Conservation (phyloP, 2,113 vertebrate genomes). For the Mesembrinibis cayennensis region DNA sequence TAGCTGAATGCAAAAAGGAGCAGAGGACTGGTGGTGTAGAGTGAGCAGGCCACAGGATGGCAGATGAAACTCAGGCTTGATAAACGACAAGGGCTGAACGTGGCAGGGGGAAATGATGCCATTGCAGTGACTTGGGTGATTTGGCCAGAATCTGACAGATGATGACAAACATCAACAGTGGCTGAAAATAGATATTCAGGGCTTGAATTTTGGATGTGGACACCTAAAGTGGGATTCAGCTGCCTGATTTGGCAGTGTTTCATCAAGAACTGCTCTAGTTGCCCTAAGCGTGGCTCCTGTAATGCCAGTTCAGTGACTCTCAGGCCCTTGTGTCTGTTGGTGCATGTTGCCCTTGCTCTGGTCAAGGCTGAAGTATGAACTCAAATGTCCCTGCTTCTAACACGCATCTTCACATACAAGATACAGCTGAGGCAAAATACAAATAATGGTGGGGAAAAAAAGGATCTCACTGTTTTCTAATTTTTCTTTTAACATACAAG, state of each 20-base stretch:
- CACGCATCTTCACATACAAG: neutral
- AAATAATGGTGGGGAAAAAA: accelerated
- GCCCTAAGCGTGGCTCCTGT: too few species aligned
- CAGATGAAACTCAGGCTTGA: neutral
- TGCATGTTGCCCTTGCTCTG: neutral
- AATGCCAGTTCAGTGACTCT: neutral
- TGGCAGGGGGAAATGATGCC: neutral
- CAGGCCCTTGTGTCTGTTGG: neutral
- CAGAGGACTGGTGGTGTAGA: accelerated
- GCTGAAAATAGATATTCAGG: neutral
- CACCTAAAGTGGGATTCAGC: neutral
- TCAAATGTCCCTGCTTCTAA: neutral
- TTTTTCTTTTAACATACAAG: neutral
- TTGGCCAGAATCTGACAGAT: accelerated
- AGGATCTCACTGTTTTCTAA: neutral
- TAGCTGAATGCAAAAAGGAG: neutral
- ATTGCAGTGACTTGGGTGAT: neutral
- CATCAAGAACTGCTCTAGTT: neutral
- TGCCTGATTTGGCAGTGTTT: neutral
- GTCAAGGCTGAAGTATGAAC: neutral
- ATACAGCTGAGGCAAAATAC: neutral
- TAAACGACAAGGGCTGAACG: neutral
- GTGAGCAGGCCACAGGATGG: neutral
- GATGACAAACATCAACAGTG: neutral
- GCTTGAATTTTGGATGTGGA: neutral